Evolutionary conservation across 2,797 vertebrate species (phyloP), one percentile per base, ranked within the genome.

Genomic region (Myotis pilosus): DNA sequence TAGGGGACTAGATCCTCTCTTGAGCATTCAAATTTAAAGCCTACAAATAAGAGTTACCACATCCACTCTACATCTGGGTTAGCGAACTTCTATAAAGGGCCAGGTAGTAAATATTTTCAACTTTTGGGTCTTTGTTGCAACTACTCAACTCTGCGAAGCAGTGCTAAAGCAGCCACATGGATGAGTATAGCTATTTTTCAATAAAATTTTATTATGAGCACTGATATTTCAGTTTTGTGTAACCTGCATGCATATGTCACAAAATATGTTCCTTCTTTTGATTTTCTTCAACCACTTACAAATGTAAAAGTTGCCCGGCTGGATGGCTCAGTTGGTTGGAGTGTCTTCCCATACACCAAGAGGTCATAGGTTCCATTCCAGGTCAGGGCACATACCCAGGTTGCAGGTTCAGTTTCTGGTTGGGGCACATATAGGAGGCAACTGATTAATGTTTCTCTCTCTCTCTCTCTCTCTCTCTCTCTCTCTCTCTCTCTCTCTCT

Each of bases 261-360:
- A 53, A 88, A 89, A 81, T 76, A 83, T n/a, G 53, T 76, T 80
- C 83, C 23, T 92, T 66, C 51, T 74, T 93, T 53, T 69, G n/a
- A 83, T 69, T 86, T 75, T 87, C 71, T 92, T 62, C 28, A 91
- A 25, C 30, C 22, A 72, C 41, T 72, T 51, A 64, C 87, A 95
- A 85, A 74, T 57, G 36, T 23, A 53, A 85, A 95, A 83, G 41
- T 66, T 55, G 64, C n/a, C n/a, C n/a, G n/a, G 64, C 64, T n/a
- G n/a, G 64, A 17, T 66, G 17, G 64, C n/a, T 66, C n/a, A 66
- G 3, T 66, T 66, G n/a, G n/a, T 66, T 66, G n/a, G 64, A 66
- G 13, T n/a, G 0, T 33, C n/a, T 19, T 66, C n/a, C n/a, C n/a
- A 66, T 66, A 66, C n/a, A 66, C 64, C n/a, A 66, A 3, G 9